phyloP scores from a whole-genome alignment of 1,140 invertebrate species.

The Frieseomelitta varia region DNA sequence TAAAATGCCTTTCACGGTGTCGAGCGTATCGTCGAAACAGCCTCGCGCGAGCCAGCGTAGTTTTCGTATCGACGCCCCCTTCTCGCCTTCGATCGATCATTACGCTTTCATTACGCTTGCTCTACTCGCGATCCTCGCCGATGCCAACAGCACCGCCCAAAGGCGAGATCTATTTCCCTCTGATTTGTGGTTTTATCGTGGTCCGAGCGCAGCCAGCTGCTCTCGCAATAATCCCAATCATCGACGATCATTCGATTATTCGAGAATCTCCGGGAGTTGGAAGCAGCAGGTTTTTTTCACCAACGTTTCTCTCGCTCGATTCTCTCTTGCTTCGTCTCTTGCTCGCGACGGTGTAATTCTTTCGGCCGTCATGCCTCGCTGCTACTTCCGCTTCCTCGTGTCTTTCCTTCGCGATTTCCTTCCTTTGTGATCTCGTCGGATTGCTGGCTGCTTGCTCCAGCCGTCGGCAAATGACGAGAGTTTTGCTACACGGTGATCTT shows the following conservation, averaged over 20 bases:
- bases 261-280: slow-evolving; percentile 11
- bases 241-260: not conserved
- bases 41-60: not conserved
- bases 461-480: too few relatives aligned
- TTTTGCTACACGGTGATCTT: too few relatives aligned
- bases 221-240: slow-evolving; percentile 14
- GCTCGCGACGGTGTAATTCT: not conserved
- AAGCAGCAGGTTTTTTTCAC: too few relatives aligned
- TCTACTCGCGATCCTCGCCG: not conserved
- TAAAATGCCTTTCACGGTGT: slow-evolving; percentile 44
- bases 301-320: not conserved
- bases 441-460: too few relatives aligned
- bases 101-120: not conserved
- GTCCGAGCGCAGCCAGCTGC: not conserved
- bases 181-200: not conserved
- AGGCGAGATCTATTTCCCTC: not conserved
- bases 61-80: slow-evolving; percentile 15
- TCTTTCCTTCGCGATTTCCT: not conserved
- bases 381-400: slow-evolving; percentile 3
- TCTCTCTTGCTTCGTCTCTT: not conserved
- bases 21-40: not conserved
- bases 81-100: slow-evolving; percentile 19
- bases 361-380: not conserved
- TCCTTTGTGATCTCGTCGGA: too few relatives aligned
- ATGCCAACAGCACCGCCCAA: slow-evolving; percentile 6